These are phyloP conservation scores for Antennarius maculatus DNA, from an alignment of 2,797 vertebrate genomes.

Conservation along the genomic window DNA sequence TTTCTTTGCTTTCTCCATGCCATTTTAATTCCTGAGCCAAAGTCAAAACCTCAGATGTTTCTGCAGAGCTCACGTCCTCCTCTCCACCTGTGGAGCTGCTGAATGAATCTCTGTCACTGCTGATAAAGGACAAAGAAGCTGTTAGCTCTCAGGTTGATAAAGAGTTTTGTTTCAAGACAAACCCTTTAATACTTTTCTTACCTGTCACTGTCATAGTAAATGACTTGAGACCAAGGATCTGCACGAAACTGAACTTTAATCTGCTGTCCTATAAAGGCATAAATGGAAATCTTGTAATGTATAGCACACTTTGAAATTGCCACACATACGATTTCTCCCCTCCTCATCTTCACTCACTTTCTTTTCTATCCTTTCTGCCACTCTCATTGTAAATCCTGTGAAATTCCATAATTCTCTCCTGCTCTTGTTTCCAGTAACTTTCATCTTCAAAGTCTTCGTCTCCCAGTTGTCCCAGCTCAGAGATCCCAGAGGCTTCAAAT, in stretches of 20 bases:
- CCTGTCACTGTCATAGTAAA: conserved; percentile 77
- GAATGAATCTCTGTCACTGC: conserved; percentile 61
- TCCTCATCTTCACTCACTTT: conserved; percentile 48
- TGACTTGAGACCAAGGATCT: conserved; percentile 68
- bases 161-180: background rate
- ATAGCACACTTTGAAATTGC: background rate
- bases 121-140: conserved; percentile 23
- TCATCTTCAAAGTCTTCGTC: conserved; percentile 67
- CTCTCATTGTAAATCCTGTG: conserved; percentile 68
- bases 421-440: conserved; percentile 75
- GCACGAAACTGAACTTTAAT: conserved; percentile 72
- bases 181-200: conserved; percentile 31
- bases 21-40: conserved; percentile 61
- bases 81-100: conserved; percentile 67
- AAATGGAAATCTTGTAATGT: background rate
- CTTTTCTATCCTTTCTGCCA: conserved; percentile 33
- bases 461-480: conserved; percentile 36
- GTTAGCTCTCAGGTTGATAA: background rate
- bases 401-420: conserved; percentile 78
- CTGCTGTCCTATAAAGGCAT: conserved; percentile 59
- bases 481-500: background rate
- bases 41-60: conserved; percentile 54
- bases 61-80: conserved; percentile 55
- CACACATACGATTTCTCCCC: background rate
- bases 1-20: conserved; percentile 9